Base-by-base conservation (phyloP, 2,797 vertebrate genomes). In the Chelon auratus region DNA sequence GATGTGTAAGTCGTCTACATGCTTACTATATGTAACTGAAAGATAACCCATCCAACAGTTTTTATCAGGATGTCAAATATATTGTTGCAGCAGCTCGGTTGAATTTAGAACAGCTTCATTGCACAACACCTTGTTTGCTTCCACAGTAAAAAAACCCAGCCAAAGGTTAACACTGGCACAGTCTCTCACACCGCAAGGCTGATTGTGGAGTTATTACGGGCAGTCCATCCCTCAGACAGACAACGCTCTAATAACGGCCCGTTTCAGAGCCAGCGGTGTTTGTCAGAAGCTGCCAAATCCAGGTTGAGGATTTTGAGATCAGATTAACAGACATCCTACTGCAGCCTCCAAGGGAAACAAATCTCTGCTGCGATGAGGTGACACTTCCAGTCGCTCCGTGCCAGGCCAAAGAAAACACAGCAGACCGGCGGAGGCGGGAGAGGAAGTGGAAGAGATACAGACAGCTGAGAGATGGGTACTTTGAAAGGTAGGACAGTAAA, bases 271-370 rank as follows among this genome's bases (percentile, higher is more conserved):
- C 83, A 89, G 72, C 69, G 13, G 70, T 87, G 90, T 90, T 92
- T 90, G 88, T 18, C 82, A 30, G 60, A 82, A 69, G 53, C 80
- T 84, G 90, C 87, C 85, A 88, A 80, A 73, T 77, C 80, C 73
- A 83, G 78, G 83, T 84, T 74, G 77, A 86, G 80, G 50, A 84
- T 89, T 89, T 90, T 33, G 62, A 77, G 81, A 92, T 92, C 86
- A 80, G 85, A 87, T 90, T 90, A 89, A 81, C 89, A 92, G 91
- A 92, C 89, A 86, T 90, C 88, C 90, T 85, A 70, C 69, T 39
- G 77, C 64, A 55, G 59, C 73, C 78, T 87, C 89, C 84, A 87
- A 92, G 76, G 82, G 76, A 86, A 91, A 87, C 87, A 84, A 78
- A 86, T 61, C 57, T 76, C 76, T 77, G 77, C 75, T 72, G 75